Evolutionary conservation across 2,797 vertebrate genomes (phyloP).

Genomic region (Falco novaeseelandiae): DNA sequence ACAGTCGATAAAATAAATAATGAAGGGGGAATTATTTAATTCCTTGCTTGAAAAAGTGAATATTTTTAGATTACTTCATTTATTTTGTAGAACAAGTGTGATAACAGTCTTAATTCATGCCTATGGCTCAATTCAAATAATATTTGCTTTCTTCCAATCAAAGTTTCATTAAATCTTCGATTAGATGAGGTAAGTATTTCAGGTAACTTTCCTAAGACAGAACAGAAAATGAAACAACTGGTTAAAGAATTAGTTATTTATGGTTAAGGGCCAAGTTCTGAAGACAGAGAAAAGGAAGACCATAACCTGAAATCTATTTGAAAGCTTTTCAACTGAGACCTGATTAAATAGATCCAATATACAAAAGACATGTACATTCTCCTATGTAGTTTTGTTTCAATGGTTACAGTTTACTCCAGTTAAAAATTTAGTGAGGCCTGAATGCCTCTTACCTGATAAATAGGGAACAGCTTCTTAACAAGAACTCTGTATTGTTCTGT

Average conservation of each 20-base stretch:
- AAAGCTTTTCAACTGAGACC: not conserved
- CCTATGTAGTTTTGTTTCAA: not conserved
- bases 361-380: not conserved
- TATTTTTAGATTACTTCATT: not conserved
- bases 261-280: not conserved
- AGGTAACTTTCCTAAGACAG: not conserved
- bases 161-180: not conserved
- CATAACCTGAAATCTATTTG: not conserved
- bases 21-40: not conserved
- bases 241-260: not conserved
- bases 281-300: not conserved
- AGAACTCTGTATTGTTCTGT: not conserved
- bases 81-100: not conserved
- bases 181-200: not conserved
- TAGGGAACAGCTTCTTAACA: not conserved
- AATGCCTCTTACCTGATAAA: slow-evolving; percentile 13
- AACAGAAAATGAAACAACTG: not conserved
- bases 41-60: not conserved
- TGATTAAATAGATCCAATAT: not conserved
- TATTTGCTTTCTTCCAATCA: not conserved
- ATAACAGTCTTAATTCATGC: not conserved
- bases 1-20: not conserved
- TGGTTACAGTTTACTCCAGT: not conserved
- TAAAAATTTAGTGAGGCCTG: not conserved
- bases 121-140: not conserved